phyloP scores from a whole-genome alignment of 2,888 invertebrate species.

The Drosophila falleni region DNA sequence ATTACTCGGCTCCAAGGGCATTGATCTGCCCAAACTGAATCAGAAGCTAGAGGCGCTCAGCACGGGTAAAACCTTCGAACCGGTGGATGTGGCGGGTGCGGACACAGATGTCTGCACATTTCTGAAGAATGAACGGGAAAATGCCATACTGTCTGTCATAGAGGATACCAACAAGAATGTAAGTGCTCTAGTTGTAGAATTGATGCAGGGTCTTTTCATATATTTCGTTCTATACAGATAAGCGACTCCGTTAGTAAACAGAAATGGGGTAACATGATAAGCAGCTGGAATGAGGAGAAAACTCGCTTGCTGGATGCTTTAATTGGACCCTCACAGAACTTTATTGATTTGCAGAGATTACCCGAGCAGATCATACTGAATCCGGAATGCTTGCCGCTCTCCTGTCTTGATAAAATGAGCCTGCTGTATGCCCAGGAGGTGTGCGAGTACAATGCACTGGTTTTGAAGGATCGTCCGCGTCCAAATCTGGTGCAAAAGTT shows the following conservation, averaged over 20 bases:
- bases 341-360: slow-evolving; percentile 89
- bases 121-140: slow-evolving; percentile 96
- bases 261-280: slow-evolving; percentile 92
- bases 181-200: slow-evolving; percentile 64
- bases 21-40: slow-evolving; percentile 96
- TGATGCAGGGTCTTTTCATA: background rate
- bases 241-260: slow-evolving; percentile 89
- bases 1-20: slow-evolving; percentile 95
- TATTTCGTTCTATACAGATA: slow-evolving; percentile 85
- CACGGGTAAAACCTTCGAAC: slow-evolving; percentile 93
- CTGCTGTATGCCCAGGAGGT: slow-evolving; percentile 93
- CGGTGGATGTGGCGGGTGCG: slow-evolving; percentile 93
- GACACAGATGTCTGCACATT: slow-evolving; percentile 97
- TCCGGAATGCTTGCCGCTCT: slow-evolving; percentile 87
- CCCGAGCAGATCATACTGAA: slow-evolving; percentile 88
- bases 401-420: slow-evolving; percentile 89
- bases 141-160: slow-evolving; percentile 95
- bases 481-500: slow-evolving; percentile 93
- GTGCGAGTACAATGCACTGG: slow-evolving; percentile 91
- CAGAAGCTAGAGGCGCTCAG: slow-evolving; percentile 95
- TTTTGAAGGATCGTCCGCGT: slow-evolving; percentile 91
- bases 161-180: slow-evolving; percentile 95
- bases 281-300: slow-evolving; percentile 97
- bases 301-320: slow-evolving; percentile 95
- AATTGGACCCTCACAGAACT: slow-evolving; percentile 94